Conservation (phyloP, 2,113 vertebrate genomes). For the Setophaga petechia region DNA sequence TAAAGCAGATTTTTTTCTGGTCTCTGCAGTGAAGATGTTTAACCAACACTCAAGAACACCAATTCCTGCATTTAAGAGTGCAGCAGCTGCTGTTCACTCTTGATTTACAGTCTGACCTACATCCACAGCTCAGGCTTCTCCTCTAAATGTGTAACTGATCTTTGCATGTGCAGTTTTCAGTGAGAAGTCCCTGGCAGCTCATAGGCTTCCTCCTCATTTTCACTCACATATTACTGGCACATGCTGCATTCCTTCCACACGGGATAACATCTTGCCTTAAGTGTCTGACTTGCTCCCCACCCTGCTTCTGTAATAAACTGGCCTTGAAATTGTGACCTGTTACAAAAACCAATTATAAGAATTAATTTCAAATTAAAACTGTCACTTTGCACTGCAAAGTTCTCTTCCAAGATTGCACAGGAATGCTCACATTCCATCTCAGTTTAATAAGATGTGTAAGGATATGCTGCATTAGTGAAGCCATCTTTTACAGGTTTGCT, state of each 20-base stretch:
- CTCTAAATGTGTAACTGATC: not conserved
- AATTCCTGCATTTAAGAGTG: not conserved
- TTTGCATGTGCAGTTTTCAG: not conserved
- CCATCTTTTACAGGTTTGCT: not conserved
- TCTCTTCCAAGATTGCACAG: not conserved
- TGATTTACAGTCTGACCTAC: slow-evolving; percentile 15
- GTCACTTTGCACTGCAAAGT: not conserved
- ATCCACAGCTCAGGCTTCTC: not conserved
- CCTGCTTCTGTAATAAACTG: not conserved
- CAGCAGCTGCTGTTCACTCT: slow-evolving; percentile 11
- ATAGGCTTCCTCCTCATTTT: not conserved
- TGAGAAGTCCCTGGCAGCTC: not conserved
- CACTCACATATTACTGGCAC: not conserved
- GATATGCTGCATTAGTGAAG: not conserved
- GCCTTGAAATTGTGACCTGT: not conserved
- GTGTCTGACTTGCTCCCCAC: not conserved
- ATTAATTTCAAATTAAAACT: not conserved
- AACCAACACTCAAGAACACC: not conserved
- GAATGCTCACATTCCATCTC: not conserved
- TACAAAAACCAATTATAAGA: not conserved
- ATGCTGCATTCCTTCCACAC: not conserved
- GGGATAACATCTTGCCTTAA: not conserved
- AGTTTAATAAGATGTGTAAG: not conserved
- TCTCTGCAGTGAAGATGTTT: not conserved
- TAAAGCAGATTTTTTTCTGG: not conserved